Conservation (phyloP, 2,797 vertebrate genomes). For the Muscicapa comitata region DNA sequence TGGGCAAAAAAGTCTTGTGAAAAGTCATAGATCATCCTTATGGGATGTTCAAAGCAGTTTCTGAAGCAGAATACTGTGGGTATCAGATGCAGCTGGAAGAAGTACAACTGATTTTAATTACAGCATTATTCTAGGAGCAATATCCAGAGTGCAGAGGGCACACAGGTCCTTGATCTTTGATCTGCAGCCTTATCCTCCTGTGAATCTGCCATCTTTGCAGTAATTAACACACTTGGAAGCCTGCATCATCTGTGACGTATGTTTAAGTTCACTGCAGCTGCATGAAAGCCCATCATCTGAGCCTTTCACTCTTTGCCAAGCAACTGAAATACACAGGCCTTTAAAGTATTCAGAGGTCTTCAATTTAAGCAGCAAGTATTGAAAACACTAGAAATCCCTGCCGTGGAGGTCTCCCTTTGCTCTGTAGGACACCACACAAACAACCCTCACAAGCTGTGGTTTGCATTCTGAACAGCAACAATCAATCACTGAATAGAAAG, state of each 20-base stretch:
- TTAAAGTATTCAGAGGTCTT: background rate
- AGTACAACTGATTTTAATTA: background rate
- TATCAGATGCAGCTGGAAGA: background rate
- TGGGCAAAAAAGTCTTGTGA: background rate
- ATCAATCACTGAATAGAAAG: background rate
- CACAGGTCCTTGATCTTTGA: background rate
- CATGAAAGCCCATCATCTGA: background rate
- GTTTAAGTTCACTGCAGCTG: background rate
- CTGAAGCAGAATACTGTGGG: background rate
- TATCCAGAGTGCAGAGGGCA: background rate
- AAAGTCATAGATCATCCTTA: background rate
- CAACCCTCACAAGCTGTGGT: background rate
- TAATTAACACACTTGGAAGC: background rate
- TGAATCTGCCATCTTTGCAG: background rate
- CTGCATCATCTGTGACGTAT: background rate
- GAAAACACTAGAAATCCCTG: background rate
- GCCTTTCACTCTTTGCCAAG: slow-evolving; percentile 3
- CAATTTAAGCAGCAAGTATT: background rate
- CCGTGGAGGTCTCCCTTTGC: background rate
- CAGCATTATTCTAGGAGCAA: background rate
- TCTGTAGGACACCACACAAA: background rate
- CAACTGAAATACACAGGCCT: background rate
- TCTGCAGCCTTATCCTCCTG: background rate
- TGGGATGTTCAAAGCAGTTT: background rate
- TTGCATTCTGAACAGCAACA: background rate